A percentile compares a stretch with the other conserved stretches of the same genome.
Conservation (phyloP, 2,113 vertebrate genomes). For the Cacatua alba region DNA sequence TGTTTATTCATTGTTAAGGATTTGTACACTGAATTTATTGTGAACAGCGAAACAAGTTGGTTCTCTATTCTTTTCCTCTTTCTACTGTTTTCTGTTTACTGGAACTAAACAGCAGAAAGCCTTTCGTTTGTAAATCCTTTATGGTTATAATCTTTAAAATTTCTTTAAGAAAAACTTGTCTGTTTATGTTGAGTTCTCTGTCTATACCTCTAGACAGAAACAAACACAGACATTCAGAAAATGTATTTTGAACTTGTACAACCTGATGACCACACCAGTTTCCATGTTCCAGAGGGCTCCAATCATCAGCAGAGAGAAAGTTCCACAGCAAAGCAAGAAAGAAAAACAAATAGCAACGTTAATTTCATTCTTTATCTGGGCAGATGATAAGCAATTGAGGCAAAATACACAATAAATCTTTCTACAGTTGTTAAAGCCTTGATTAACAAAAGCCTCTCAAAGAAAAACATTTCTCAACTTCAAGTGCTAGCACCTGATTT, state of each 20-base stretch:
- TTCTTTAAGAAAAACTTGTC: not conserved
- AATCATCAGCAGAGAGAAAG: not conserved
- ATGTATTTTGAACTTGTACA: not conserved
- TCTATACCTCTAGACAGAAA: not conserved
- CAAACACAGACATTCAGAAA: not conserved
- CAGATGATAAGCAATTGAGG: not conserved
- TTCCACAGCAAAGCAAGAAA: not conserved
- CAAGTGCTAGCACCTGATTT: slow-evolving; percentile 12
- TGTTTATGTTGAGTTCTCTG: not conserved
- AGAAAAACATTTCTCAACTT: not conserved
- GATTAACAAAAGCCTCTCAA: not conserved
- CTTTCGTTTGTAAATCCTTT: not conserved
- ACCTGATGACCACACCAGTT: not conserved
- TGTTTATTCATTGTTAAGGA: slow-evolving; percentile 33
- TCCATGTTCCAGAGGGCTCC: not conserved
- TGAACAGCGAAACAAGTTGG: not conserved
- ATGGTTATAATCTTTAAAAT: not conserved
- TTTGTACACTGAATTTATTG: slow-evolving; percentile 18
- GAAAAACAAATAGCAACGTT: not conserved
- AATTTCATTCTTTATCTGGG: not conserved
- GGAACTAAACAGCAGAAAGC: not conserved
- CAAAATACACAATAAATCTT: not conserved
- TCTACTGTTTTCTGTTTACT: not conserved
- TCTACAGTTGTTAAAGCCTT: not conserved
- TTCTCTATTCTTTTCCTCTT: not conserved